These are phyloP conservation scores for Anguilla pacifica DNA, from an alignment of 2,797 vertebrate genomes.

Conservation along the genomic window DNA sequence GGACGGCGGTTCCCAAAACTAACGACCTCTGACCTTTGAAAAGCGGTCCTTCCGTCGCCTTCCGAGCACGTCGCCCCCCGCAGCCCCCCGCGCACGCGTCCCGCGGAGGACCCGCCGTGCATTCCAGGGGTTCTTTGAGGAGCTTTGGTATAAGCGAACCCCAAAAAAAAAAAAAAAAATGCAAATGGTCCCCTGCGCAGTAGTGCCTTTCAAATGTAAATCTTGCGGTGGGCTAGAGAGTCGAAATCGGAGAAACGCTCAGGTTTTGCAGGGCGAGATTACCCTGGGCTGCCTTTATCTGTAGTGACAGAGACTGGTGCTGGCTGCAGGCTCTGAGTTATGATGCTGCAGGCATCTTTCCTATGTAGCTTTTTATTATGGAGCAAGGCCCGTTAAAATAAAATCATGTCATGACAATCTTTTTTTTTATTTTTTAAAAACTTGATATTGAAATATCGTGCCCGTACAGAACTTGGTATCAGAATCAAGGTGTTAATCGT, in stretches of 20 bases:
- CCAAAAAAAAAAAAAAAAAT: slow-evolving; percentile 56
- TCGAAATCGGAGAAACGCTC: not conserved
- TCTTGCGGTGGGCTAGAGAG: not conserved
- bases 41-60: slow-evolving; percentile 21
- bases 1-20: slow-evolving; percentile 44
- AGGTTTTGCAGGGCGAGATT: not conserved
- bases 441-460: not conserved
- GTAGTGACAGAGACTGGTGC: not conserved
- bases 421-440: not conserved
- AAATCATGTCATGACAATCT: not conserved
- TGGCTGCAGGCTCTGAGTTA: slow-evolving; percentile 7
- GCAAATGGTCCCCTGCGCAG: slow-evolving; percentile 46
- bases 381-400: not conserved
- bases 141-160: slow-evolving; percentile 50
- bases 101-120: not conserved
- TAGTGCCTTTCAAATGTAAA: slow-evolving; percentile 31
- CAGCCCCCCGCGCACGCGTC: not conserved
- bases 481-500: not conserved
- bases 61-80: not conserved
- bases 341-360: not conserved
- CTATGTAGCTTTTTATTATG: not conserved
- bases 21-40: slow-evolving; percentile 45
- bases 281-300: not conserved
- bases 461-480: not conserved
- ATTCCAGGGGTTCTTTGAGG: slow-evolving; percentile 10